Base-by-base conservation (phyloP, 2,113 vertebrate species). In the Callionymus lyra region DNA sequence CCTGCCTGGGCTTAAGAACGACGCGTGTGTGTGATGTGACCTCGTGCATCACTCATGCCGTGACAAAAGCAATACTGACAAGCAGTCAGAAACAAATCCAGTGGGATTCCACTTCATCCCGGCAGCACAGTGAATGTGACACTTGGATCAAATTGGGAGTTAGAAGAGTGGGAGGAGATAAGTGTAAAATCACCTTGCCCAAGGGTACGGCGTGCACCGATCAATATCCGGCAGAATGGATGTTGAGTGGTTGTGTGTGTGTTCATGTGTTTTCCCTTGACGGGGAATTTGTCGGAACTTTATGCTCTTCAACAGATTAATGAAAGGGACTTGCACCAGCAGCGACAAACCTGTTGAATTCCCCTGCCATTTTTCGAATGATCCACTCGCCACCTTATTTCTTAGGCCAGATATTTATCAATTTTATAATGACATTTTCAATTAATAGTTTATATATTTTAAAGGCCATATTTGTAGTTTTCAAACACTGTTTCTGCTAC, bases 141-240 rank as follows among this genome's bases (percentile, higher is more conserved):
- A 70, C 41, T 41, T 42, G 37, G 47, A 34, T 55, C 56, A 52
- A 41, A 53, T 44, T 37, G 36, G 60, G 51, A 52, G 61, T n/a
- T 44, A 32, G 40, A 48, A 56, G 56, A 53, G 53, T 38, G 36
- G 38, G 39, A 45, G 27, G 41, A 62, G 62, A 62, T 63, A 63
- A 74, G 63, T 71, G 62, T 69, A 59, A 79, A 77, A 81, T 83
- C 79, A 78, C 81, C 81, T 83, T 82, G 70, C 76, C 59, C 82
- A 83, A 78, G 77, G 75, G 69, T 75, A 80, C 15, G 13, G 50
- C 58, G 41, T 50, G 32, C 56, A 60, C 52, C 63, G 59, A 82
- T 82, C 75, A 56, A 85, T 85, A 82, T 76, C 69, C 42, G 56
- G 53, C 59, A 72, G 64, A 68, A 74, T 61, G 64, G 70, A 68